Percentiles rank a stretch among this genome's conserved stretches.
These are phyloP conservation scores for Benitochromis conjunctus DNA, from an alignment of 2,113 vertebrate genomes.

Conservation along the genomic window DNA sequence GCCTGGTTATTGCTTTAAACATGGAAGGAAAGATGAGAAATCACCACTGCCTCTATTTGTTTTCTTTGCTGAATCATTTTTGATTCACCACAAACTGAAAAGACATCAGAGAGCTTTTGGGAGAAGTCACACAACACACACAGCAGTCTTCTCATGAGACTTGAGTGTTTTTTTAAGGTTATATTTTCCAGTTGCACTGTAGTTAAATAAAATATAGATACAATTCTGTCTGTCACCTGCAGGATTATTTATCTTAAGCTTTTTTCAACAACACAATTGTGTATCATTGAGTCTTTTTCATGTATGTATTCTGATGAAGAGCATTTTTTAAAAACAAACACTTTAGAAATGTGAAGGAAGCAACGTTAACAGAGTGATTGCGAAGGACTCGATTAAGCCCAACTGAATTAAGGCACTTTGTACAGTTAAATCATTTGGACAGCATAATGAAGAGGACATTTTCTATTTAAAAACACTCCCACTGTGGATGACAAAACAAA, in stretches of 20 bases:
- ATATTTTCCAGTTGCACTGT: background rate
- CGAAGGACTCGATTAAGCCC: background rate
- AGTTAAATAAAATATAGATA: background rate
- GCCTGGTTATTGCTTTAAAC: background rate
- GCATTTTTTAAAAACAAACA: background rate
- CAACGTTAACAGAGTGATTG: fast-evolving
- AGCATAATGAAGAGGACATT: background rate
- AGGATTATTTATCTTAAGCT: background rate
- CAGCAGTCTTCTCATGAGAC: background rate
- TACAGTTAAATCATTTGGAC: background rate
- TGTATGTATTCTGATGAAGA: background rate
- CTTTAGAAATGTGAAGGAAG: background rate
- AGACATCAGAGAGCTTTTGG: background rate
- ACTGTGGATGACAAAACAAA: background rate
- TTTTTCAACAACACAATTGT: background rate
- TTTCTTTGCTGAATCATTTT: background rate
- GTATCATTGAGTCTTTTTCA: background rate
- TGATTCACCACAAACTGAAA: background rate
- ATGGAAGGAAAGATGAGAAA: background rate
- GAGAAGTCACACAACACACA: background rate
- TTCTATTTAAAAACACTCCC: background rate
- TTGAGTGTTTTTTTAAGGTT: background rate
- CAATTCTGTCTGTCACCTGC: background rate
- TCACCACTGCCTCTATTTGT: background rate
- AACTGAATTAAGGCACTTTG: background rate